Percentiles rank a stretch among this genome's conserved stretches.
These are phyloP conservation scores for Myodes glareolus DNA, from an alignment of 2,113 vertebrate genomes.

Conservation along the genomic window DNA sequence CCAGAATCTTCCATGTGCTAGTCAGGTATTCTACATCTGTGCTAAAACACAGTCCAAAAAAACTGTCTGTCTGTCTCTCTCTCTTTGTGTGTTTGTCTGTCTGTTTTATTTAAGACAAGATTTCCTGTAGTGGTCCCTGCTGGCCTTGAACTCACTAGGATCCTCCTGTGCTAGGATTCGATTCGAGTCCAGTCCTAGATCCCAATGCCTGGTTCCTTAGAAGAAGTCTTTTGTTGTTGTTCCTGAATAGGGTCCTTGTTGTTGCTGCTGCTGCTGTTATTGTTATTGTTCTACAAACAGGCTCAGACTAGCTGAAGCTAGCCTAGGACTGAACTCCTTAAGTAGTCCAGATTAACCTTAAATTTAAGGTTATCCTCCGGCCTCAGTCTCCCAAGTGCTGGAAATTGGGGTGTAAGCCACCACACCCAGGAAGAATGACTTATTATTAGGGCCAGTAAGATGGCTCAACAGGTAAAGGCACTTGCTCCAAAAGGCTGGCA, in stretches of 20 bases:
- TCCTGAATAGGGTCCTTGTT: no score
- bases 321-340: not conserved
- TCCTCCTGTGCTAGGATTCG: no score
- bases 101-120: not conserved
- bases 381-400: not conserved
- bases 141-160: not conserved
- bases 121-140: not conserved
- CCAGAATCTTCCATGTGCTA: no score
- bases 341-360: not conserved
- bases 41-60: not conserved
- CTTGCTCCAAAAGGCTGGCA: not conserved
- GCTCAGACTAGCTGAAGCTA: not conserved
- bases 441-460: not conserved
- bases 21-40: no score
- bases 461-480: not conserved
- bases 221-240: not conserved
- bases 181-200: no score
- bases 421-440: not conserved
- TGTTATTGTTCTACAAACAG: not conserved
- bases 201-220: not conserved
- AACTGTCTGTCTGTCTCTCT: not conserved
- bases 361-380: not conserved
- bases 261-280: no score
- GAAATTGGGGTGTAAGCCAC: not conserved
- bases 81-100: not conserved